These are phyloP conservation scores for Eurystomus glaucurus DNA, from an alignment of 2,797 vertebrate species.

Conservation along the genomic window DNA sequence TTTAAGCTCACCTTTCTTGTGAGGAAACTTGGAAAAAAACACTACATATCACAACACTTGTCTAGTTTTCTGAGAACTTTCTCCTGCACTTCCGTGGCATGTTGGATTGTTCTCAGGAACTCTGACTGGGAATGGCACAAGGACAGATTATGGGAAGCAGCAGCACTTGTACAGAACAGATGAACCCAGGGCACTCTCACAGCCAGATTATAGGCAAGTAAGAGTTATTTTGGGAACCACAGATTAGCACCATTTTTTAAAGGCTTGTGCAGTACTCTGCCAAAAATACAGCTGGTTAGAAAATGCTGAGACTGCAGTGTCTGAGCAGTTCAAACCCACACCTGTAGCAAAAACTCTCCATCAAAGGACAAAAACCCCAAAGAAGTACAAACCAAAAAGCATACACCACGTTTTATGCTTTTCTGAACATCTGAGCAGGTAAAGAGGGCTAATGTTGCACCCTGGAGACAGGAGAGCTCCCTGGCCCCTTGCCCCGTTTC, in stretches of 20 bases:
- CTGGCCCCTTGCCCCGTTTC: neutral
- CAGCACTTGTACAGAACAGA: neutral
- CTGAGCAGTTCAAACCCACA: neutral
- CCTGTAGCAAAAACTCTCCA: neutral
- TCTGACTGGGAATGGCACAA: conserved; percentile 4
- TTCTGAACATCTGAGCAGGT: neutral
- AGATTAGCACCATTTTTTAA: neutral
- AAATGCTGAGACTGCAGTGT: neutral
- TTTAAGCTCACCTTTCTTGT: neutral
- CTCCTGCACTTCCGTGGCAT: neutral
- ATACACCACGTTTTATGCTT: rapidly evolving
- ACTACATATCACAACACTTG: neutral
- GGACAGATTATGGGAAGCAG: neutral
- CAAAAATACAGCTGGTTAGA: neutral
- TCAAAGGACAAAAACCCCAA: rapidly evolving
- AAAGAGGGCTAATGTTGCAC: neutral
- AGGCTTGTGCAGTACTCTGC: neutral
- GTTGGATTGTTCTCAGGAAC: neutral
- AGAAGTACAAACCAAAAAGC: neutral
- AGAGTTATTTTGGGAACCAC: neutral
- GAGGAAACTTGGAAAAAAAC: conserved; percentile 3
- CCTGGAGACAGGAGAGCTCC: neutral
- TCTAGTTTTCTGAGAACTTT: conserved; percentile 24
- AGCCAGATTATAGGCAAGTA: neutral
- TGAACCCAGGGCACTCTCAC: neutral